Conservation (phyloP, 2,797 vertebrate genomes). For the Macroramphosus scolopax region DNA sequence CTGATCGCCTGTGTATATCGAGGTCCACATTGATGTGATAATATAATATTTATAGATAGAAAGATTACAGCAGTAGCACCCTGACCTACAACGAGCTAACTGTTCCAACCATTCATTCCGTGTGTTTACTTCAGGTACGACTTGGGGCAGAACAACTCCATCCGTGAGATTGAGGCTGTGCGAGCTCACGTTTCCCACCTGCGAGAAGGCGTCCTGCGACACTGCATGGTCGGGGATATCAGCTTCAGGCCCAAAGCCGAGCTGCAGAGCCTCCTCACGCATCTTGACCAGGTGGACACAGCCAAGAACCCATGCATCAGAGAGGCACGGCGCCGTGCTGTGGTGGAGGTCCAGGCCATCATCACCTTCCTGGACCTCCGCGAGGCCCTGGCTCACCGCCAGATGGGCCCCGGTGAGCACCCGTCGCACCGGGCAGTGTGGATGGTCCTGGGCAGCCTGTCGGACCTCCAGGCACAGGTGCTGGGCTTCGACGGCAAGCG, state of each 20-base stretch:
- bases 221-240: constrained; percentile 82
- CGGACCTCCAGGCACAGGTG: constrained; percentile 90
- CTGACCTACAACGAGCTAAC: too few relatives aligned
- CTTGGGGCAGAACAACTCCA: constrained; percentile 91
- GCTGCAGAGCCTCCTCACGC: constrained; percentile 87
- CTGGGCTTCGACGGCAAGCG: constrained; percentile 91
- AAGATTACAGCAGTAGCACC: too few relatives aligned
- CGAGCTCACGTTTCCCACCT: constrained; percentile 85
- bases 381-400: constrained; percentile 82
- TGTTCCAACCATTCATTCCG: too few relatives aligned
- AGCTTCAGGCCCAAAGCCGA: constrained; percentile 86
- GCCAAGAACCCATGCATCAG: constrained; percentile 96
- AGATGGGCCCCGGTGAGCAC: constrained; percentile 77
- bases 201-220: constrained; percentile 80
- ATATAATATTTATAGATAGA: too few relatives aligned
- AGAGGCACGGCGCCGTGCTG: constrained; percentile 91
- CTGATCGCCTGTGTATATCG: too few relatives aligned
- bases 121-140: constrained; percentile 79
- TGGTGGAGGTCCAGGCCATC: constrained; percentile 91
- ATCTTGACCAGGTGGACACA: constrained; percentile 90
- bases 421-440: constrained; percentile 85
- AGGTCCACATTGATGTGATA: too few relatives aligned
- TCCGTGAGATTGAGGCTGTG: constrained; percentile 91
- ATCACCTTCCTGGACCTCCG: constrained; percentile 91
- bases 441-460: constrained; percentile 85